Evolutionary conservation across 1,140 invertebrate genomes (phyloP).

Genomic region (Acromyrmex heyeri): DNA sequence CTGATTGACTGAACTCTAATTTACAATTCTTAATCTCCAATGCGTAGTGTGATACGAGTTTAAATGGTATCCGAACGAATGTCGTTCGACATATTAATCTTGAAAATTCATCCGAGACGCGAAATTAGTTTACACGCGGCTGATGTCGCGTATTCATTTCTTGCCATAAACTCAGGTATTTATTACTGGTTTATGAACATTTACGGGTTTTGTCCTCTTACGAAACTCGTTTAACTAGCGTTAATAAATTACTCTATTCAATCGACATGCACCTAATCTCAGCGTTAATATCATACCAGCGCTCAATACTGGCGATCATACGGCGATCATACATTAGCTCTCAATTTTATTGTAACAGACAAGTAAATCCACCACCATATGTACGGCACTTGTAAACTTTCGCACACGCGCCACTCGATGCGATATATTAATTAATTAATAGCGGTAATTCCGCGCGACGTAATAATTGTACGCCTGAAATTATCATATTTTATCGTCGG

Average conservation of each 20-base stretch:
- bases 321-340: background rate
- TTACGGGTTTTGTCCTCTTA: constrained; percentile 8
- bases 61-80: background rate
- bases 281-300: background rate
- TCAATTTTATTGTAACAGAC: constrained; percentile 20
- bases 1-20: too few relatives aligned
- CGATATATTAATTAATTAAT: constrained; percentile 55
- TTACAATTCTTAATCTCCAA: too few relatives aligned
- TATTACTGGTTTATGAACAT: background rate
- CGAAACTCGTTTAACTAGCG: constrained; percentile 11
- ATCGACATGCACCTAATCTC: background rate
- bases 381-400: background rate
- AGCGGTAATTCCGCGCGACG: constrained; percentile 12
- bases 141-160: background rate
- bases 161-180: background rate
- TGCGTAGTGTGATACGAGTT: too few relatives aligned
- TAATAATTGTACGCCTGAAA: constrained; percentile 25
- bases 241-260: constrained; percentile 31
- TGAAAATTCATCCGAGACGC: background rate
- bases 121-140: background rate
- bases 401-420: background rate
- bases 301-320: background rate
- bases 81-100: constrained; percentile 11
- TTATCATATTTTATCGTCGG: constrained; percentile 23
- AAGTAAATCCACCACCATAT: background rate